phyloP scores from a whole-genome alignment of 2,797 vertebrate genomes.

The Tapirus indicus region DNA sequence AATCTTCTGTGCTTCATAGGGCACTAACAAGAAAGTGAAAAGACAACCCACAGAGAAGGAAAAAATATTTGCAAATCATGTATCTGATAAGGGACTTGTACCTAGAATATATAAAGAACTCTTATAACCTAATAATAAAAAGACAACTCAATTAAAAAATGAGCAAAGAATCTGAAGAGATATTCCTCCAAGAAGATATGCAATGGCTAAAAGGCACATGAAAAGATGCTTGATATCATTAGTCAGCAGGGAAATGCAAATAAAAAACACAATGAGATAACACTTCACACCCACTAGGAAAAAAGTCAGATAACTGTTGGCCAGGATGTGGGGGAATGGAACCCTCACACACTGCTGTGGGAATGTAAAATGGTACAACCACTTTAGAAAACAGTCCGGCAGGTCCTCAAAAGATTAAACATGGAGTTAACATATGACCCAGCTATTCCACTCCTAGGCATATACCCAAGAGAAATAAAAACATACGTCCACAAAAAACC shows the following conservation, averaged over 20 bases:
- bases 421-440: neutral
- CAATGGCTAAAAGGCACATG: neutral
- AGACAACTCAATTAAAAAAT: neutral
- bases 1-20: neutral
- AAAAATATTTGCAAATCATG: neutral
- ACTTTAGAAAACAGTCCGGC: neutral
- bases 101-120: neutral
- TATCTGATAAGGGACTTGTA: neutral
- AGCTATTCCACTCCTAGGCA: neutral
- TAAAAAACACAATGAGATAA: neutral
- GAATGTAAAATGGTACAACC: neutral
- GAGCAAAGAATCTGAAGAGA: neutral
- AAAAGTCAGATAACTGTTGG: neutral
- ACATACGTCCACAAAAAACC: neutral
- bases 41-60: neutral
- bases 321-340: neutral
- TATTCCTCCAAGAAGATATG: neutral
- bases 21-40: neutral
- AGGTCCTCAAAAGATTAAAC: neutral
- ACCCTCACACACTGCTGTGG: neutral
- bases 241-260: neutral
- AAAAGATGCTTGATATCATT: neutral
- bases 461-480: constrained; percentile 21
- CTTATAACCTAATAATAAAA: neutral
- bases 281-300: neutral